A percentile compares a stretch with the other conserved stretches of the same genome.
phyloP scores from a whole-genome alignment of 2,113 vertebrate species.

The Vulpes lagopus region DNA sequence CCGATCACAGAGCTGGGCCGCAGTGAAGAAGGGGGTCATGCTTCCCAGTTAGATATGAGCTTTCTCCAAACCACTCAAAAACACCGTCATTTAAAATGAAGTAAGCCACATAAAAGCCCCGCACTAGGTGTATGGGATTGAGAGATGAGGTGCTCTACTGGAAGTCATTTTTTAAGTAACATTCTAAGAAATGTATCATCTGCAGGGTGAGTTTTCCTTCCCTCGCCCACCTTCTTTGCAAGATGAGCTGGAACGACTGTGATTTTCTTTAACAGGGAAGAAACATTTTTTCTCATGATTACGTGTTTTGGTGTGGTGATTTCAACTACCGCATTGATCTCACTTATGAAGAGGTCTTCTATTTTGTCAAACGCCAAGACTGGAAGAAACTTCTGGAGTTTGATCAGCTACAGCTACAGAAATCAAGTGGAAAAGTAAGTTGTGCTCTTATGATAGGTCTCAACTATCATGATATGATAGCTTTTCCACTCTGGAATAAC shows the following conservation, averaged over 20 bases:
- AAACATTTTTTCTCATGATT: slow-evolving; percentile 90
- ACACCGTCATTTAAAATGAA: accelerated
- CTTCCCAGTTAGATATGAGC: not conserved
- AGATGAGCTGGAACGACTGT: accelerated
- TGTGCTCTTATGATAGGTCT: not conserved
- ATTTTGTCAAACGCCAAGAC: slow-evolving; percentile 90
- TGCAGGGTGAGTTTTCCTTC: accelerated
- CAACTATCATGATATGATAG: no score
- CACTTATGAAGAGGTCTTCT: slow-evolving; percentile 90
- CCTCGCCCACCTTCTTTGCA: not conserved
- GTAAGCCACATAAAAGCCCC: no score
- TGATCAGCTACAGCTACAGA: slow-evolving; percentile 90
- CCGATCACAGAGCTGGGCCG: accelerated
- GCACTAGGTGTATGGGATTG: not conserved
- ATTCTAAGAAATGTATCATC: not conserved
- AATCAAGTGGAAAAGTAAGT: slow-evolving; percentile 89
- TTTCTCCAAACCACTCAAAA: not conserved
- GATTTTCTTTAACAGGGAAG: slow-evolving; percentile 82
- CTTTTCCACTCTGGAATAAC: not conserved
- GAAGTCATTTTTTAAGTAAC: not conserved
- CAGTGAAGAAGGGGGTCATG: accelerated
- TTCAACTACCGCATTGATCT: slow-evolving; percentile 92
- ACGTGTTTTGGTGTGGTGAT: slow-evolving; percentile 92
- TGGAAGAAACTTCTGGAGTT: slow-evolving; percentile 90
- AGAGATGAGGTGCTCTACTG: not conserved